A percentile compares a stretch with the other conserved stretches of the same genome.
These are phyloP conservation scores for Austrofundulus limnaeus DNA, from an alignment of 2,113 vertebrate genomes.

Conservation along the genomic window DNA sequence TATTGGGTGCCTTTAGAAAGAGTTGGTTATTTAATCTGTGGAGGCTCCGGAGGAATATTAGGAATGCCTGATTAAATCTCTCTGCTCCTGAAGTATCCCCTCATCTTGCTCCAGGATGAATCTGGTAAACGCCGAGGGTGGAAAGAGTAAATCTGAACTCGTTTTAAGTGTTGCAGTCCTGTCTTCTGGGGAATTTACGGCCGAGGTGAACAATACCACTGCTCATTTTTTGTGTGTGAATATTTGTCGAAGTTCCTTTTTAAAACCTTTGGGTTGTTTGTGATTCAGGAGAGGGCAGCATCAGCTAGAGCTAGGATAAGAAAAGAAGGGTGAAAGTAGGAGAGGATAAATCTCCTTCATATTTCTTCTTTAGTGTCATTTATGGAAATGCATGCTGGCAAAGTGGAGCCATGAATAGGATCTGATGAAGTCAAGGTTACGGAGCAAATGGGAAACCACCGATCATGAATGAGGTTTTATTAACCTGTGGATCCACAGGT, in stretches of 20 bases:
- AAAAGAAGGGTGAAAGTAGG: slow-evolving; percentile 17
- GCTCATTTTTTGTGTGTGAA: slow-evolving; percentile 20
- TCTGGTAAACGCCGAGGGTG: slow-evolving; percentile 22
- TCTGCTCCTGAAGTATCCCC: slow-evolving; percentile 35
- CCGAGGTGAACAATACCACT: slow-evolving; percentile 22
- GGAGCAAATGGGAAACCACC: slow-evolving; percentile 39
- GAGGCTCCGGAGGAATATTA: slow-evolving; percentile 50
- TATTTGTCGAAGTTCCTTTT: slow-evolving; percentile 7
- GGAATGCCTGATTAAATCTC: slow-evolving; percentile 53
- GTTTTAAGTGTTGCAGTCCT: slow-evolving; percentile 20
- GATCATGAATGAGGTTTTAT: slow-evolving; percentile 71
- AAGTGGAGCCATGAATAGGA: slow-evolving; percentile 64
- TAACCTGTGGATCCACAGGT: slow-evolving; percentile 45
- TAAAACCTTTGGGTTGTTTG: slow-evolving; percentile 2
- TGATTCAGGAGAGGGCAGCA: slow-evolving; percentile 48
- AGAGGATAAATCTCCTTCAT: slow-evolving; percentile 50
- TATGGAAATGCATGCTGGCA: slow-evolving; percentile 73
- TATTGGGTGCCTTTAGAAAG: slow-evolving; percentile 30
- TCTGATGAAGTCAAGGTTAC: slow-evolving; percentile 75
- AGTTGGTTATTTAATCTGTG: slow-evolving; percentile 53
- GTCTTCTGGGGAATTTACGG: slow-evolving; percentile 35
- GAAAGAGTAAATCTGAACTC: slow-evolving; percentile 21
- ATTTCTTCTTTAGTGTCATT: slow-evolving; percentile 78
- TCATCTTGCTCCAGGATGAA: slow-evolving; percentile 37
- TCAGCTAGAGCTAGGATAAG: neutral